phyloP scores from a whole-genome alignment of 2,113 vertebrate species.

The Diadophis punctatus region DNA sequence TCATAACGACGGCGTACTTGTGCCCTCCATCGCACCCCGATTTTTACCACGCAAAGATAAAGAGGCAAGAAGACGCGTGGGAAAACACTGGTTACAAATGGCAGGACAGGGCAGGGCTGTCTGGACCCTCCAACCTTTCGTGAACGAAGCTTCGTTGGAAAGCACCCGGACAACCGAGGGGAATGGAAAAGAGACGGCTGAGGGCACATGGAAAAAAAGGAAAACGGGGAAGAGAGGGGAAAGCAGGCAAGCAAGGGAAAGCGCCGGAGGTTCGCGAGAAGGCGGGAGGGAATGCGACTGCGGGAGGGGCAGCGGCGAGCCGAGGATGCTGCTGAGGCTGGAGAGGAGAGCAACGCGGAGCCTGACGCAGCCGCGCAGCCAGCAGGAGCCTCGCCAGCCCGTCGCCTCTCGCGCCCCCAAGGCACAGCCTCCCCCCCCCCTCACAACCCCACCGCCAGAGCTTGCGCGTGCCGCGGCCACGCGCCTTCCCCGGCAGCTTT shows the following conservation, averaged over 20 bases:
- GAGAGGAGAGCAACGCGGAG: conserved; percentile 37
- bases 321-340: background rate
- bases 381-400: background rate
- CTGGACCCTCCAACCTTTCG: background rate
- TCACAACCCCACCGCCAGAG: background rate
- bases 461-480: background rate
- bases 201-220: background rate
- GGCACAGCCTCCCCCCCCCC: background rate
- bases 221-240: background rate
- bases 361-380: conserved; percentile 58
- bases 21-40: too few species aligned
- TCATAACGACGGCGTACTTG: background rate
- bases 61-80: background rate
- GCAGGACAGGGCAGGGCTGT: background rate
- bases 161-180: background rate
- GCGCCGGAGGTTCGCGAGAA: background rate
- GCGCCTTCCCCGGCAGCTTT: background rate
- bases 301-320: background rate
- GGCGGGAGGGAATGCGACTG: background rate
- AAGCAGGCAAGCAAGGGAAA: background rate
- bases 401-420: background rate
- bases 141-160: background rate
- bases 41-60: background rate
- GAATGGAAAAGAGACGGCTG: background rate
- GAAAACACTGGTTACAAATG: background rate